Conservation (phyloP, 2,797 vertebrate genomes). For the Remorina albescens region DNA sequence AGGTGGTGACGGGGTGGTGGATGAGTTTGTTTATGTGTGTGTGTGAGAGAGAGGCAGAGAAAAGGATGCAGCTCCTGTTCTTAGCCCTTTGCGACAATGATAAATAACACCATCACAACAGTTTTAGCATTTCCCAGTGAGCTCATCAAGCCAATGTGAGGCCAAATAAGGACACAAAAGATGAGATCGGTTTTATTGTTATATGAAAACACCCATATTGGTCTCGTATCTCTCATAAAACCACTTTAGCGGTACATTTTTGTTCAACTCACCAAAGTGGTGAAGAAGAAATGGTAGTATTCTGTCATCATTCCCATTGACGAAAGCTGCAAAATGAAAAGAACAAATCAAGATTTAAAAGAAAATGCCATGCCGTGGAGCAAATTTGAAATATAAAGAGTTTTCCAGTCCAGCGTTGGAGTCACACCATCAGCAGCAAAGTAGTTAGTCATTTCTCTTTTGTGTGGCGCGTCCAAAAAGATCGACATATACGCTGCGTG, state of each 20-base stretch:
- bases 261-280: constrained; percentile 93
- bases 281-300: constrained; percentile 98
- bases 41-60: background rate
- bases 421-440: constrained; percentile 7
- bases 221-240: background rate
- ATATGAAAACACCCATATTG: background rate
- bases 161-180: background rate
- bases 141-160: constrained; percentile 2
- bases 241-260: background rate
- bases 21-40: background rate
- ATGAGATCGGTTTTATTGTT: constrained; percentile 7
- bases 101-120: background rate
- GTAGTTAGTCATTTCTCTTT: background rate
- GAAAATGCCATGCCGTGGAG: constrained; percentile 3
- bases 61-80: background rate
- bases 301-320: constrained; percentile 99
- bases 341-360: constrained; percentile 9
- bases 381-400: constrained; percentile 17
- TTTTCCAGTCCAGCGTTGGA: background rate
- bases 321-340: constrained; percentile 87
- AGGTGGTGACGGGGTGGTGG: background rate
- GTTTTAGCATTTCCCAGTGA: background rate
- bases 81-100: background rate
- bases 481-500: background rate
- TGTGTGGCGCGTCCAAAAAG: background rate